Base-by-base conservation (phyloP, 1,140 invertebrate genomes). In the Colletes latitarsis region DNA sequence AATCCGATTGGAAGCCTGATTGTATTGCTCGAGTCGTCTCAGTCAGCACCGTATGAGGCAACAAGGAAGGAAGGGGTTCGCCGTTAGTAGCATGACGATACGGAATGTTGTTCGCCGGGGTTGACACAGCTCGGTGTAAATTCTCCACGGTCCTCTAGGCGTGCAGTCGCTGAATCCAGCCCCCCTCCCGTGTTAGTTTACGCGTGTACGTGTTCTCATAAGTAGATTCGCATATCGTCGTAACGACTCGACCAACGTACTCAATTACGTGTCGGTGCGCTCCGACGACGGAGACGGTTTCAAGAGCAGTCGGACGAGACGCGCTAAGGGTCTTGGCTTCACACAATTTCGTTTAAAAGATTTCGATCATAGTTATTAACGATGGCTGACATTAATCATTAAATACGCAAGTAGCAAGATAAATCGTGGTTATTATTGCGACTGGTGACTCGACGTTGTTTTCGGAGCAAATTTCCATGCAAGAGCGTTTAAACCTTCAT, bases 51-150 rank as follows among this genome's bases (percentile, higher is more conserved):
- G 30, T 30, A 30, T 30, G 30, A 30, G 30, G 30, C 30, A 30
- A 30, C 30, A 30, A 30, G 30, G 30, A 30, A 30, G 30, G 30
- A 30, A 30, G 30, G 30, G 30, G 30, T 2, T 30, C 30, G 30
- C 30, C 30, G 30, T 30, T 30, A 30, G 30, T 30, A 30, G 30
- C 30, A 30, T 30, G 30, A 30, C 30, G 30, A 2, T 30, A 46
- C 76, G 58, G 67, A 82, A 86, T 86, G 82, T 81, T 66, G 64
- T 57, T 76, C 53, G 72, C 57, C 8, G 49, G 43, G 66, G 75
- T 74, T 81, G 73, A 62, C 77, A 85, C 62, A 68, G 73, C 49
- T n/a, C 19, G 53, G 66, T 62, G 82, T 81, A 84, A 80, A 85
- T 85, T 81, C 69, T 58, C 69, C 46, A 84, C 64, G 58, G 69